Conservation (phyloP, 2,113 vertebrate species). For the Ifrita kowaldi region DNA sequence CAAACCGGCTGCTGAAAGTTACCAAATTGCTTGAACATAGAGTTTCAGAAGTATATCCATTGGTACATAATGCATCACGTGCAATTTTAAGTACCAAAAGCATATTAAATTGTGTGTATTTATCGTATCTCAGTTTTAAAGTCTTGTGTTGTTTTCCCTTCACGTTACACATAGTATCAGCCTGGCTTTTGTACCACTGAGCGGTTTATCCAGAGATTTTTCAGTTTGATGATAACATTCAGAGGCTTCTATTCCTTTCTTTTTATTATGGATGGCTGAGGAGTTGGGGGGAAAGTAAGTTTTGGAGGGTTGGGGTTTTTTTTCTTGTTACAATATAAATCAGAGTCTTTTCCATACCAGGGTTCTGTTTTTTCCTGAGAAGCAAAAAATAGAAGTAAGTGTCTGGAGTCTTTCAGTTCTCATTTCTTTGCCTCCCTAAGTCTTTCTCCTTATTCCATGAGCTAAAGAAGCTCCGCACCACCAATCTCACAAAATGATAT, state of each 20-base stretch:
- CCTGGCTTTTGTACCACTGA: background rate
- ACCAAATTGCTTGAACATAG: background rate
- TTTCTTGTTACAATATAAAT: background rate
- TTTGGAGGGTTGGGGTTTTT: background rate
- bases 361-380: background rate
- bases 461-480: background rate
- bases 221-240: background rate
- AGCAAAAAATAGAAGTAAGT: background rate
- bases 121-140: background rate
- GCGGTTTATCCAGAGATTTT: background rate
- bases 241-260: background rate
- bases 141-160: background rate
- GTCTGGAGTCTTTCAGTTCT: background rate
- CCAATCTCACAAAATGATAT: background rate
- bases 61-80: background rate
- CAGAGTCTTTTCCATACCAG: background rate
- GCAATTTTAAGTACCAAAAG: background rate
- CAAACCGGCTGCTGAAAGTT: background rate
- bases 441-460: background rate
- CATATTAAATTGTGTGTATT: background rate
- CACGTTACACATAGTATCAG: background rate
- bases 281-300: background rate
- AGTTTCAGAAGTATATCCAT: background rate
- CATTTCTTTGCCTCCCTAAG: background rate
- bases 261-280: background rate